These are phyloP conservation scores for Pseudomugil gertrudae DNA, from an alignment of 2,797 vertebrate genomes.

Conservation along the genomic window DNA sequence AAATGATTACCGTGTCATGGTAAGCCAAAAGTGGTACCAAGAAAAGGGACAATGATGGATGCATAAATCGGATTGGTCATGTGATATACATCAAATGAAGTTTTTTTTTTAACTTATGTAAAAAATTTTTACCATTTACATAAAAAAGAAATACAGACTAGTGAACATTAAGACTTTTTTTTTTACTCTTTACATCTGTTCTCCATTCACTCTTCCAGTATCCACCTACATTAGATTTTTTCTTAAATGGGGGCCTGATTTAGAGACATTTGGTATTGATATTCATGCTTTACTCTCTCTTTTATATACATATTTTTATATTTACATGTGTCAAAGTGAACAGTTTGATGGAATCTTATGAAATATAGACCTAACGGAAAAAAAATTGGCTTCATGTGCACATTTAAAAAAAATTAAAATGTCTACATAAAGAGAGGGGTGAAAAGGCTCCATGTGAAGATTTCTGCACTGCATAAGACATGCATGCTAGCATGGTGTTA, in stretches of 20 bases:
- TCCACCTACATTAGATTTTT: slow-evolving; percentile 3
- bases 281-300: too few species aligned
- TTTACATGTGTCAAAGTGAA: not conserved
- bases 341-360: not conserved
- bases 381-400: too few species aligned
- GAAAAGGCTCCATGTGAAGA: too few species aligned
- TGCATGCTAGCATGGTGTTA: too few species aligned
- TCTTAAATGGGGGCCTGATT: too few species aligned
- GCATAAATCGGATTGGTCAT: slow-evolving; percentile 51
- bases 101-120: slow-evolving; percentile 23
- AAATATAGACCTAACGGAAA: too few species aligned
- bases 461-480: too few species aligned
- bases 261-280: too few species aligned
- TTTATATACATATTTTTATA: too few species aligned
- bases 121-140: slow-evolving; percentile 15
- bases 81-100: slow-evolving; percentile 12
- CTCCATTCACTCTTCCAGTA: slow-evolving; percentile 9
- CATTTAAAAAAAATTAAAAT: too few species aligned
- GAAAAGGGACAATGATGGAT: slow-evolving; percentile 43
- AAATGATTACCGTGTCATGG: slow-evolving; percentile 22
- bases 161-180: slow-evolving; percentile 18
- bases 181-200: slow-evolving; percentile 2
- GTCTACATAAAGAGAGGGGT: too few species aligned
- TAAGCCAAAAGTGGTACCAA: not conserved
- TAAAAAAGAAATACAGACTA: slow-evolving; percentile 53